phyloP scores from a whole-genome alignment of 1,140 invertebrate genomes.

The Drosophila baimaii region DNA sequence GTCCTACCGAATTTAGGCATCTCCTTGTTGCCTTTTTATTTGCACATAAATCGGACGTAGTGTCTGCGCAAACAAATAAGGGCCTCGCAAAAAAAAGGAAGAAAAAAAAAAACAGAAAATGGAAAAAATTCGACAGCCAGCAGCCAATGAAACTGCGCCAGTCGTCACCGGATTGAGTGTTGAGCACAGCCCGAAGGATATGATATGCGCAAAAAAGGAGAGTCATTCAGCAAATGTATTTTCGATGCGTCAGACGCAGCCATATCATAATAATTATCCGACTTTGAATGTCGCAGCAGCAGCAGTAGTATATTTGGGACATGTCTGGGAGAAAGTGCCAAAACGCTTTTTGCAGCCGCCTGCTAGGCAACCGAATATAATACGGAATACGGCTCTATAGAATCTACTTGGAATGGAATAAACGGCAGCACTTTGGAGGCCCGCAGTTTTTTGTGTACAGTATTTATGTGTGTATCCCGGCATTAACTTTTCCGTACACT shows the following conservation, averaged over 20 bases:
- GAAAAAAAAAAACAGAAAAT: conserved; percentile 3
- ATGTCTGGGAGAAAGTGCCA: conserved; percentile 41
- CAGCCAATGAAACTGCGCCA: conserved; percentile 45
- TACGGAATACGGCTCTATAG: conserved; percentile 6
- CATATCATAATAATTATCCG: conserved; percentile 66
- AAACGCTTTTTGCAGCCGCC: conserved; percentile 23
- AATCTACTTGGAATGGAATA: conserved; percentile 17
- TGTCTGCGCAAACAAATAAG: conserved; percentile 59
- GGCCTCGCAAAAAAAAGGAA: conserved; percentile 30
- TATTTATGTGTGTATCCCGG: conserved; percentile 15
- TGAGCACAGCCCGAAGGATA: conserved; percentile 35
- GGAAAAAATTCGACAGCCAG: conserved; percentile 13
- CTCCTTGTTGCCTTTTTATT: conserved; percentile 16
- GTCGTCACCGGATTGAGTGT: conserved; percentile 36
- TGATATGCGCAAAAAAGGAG: conserved; percentile 19
- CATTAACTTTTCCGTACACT: conserved; percentile 26
- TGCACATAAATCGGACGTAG: conserved; percentile 60
- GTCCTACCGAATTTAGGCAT: conserved; percentile 5
- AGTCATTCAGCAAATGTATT: conserved; percentile 48
- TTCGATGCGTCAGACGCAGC: conserved; percentile 61
- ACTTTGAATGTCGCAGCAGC: conserved; percentile 9
- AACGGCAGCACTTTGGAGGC: conserved; percentile 7
- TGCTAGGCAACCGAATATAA: conserved; percentile 1
- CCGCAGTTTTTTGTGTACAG: conserved; percentile 25
- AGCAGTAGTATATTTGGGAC: conserved; percentile 38